phyloP scores from a whole-genome alignment of 2,888 invertebrate species.

The Baccha elongata region DNA sequence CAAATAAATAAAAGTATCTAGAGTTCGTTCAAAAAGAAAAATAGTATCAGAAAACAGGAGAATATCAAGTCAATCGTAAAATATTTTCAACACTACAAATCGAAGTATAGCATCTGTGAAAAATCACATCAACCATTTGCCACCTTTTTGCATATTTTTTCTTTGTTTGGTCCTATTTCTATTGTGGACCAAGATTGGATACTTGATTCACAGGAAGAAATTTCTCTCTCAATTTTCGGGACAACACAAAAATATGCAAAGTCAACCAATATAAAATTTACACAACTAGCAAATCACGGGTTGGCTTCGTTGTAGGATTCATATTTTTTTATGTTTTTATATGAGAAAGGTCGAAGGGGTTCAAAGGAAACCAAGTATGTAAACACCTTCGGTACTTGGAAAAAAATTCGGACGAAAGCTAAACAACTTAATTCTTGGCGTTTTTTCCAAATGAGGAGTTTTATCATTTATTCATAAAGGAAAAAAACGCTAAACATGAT shows the following conservation, averaged over 20 bases:
- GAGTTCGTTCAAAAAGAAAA: constrained; percentile 18
- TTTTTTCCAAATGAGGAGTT: too few species aligned
- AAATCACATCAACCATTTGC: constrained; percentile 69
- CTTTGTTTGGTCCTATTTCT: neutral
- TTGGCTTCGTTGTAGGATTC: too few species aligned
- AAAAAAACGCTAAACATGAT: too few species aligned
- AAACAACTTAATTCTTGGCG: too few species aligned
- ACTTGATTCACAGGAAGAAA: constrained; percentile 40
- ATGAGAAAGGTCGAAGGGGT: constrained; percentile 6
- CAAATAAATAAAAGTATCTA: constrained; percentile 59
- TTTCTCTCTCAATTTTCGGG: neutral
- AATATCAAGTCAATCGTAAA: constrained; percentile 66
- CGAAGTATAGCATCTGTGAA: constrained; percentile 70
- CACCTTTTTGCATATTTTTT: constrained; percentile 24
- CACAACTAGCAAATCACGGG: constrained; percentile 50
- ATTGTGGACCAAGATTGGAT: constrained; percentile 34
- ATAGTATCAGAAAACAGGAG: constrained; percentile 42
- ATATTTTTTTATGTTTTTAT: neutral
- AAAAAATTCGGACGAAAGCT: too few species aligned
- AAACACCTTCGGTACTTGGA: too few species aligned
- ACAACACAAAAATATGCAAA: constrained; percentile 23
- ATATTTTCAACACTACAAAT: constrained; percentile 60
- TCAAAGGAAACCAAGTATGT: too few species aligned
- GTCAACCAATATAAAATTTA: constrained; percentile 71
- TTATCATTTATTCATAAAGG: too few species aligned